Conservation (phyloP, 1,140 invertebrate species). For the Bombus confusus region DNA sequence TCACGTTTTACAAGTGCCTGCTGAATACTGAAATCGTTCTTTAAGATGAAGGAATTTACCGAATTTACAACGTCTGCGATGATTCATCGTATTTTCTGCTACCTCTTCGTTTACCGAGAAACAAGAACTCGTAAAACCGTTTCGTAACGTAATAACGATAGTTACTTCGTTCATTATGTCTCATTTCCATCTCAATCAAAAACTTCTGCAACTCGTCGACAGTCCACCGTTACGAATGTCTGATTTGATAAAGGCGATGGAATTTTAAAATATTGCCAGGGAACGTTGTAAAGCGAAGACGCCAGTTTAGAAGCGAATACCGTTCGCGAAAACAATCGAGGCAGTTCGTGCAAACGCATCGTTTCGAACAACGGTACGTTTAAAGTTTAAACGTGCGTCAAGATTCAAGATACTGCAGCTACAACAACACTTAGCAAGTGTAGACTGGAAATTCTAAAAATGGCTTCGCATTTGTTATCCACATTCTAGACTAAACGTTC, state of each 20-base stretch:
- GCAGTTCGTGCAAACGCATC: background rate
- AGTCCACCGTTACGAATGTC: background rate
- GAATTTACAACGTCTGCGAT: background rate
- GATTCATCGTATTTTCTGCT: background rate
- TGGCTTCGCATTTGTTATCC: too few relatives aligned
- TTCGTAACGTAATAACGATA: slow-evolving; percentile 5
- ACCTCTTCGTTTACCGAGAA: background rate
- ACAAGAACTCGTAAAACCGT: background rate
- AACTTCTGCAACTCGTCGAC: background rate
- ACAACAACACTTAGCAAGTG: too few relatives aligned
- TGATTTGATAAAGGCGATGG: background rate
- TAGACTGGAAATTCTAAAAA: too few relatives aligned
- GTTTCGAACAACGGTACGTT: background rate
- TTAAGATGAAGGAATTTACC: background rate
- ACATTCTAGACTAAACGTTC: too few relatives aligned
- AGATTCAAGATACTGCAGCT: too few relatives aligned
- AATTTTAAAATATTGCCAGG: background rate
- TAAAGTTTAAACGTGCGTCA: too few relatives aligned
- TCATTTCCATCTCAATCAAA: slow-evolving; percentile 15
- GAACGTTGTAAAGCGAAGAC: background rate
- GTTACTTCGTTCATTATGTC: background rate
- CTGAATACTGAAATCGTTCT: background rate
- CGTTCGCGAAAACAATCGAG: background rate
- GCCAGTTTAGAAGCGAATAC: background rate
- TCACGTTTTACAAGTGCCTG: background rate